These are phyloP conservation scores for Alcedo atthis DNA, from an alignment of 2,797 vertebrate species.

Conservation along the genomic window DNA sequence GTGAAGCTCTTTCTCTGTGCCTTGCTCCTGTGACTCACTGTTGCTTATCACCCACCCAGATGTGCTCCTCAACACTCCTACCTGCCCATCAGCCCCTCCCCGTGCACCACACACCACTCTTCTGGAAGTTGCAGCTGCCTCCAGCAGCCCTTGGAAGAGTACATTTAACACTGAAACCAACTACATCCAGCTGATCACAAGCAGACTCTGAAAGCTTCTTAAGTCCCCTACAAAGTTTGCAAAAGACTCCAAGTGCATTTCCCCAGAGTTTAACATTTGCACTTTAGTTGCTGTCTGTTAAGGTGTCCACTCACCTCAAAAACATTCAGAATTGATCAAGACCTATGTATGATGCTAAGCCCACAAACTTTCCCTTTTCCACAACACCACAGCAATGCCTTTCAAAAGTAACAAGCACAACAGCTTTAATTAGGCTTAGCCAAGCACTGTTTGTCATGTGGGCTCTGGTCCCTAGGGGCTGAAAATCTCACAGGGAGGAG, in stretches of 20 bases:
- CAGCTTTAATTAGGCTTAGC: not conserved
- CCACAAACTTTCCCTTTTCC: not conserved
- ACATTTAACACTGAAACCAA: not conserved
- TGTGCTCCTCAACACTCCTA: accelerated
- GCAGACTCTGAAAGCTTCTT: not conserved
- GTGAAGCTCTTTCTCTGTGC: accelerated
- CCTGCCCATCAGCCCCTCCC: accelerated
- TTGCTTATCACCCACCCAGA: not conserved
- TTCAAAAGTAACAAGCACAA: not conserved
- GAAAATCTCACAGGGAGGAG: not conserved
- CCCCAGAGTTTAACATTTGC: not conserved
- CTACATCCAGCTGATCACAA: not conserved
- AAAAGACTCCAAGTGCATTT: not conserved
- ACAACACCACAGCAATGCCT: not conserved
- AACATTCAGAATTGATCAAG: not conserved
- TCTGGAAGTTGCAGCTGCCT: too few relatives aligned
- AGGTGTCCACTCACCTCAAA: accelerated
- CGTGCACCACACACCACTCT: not conserved
- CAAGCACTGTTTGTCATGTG: accelerated
- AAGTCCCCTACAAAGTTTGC: not conserved
- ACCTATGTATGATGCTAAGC: not conserved
- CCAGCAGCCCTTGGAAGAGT: not conserved
- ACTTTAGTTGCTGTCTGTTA: not conserved
- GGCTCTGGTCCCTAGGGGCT: not conserved
- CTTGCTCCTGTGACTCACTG: not conserved